Evolutionary conservation across 1,140 invertebrate genomes (phyloP).

Genomic region (Achroia grisella): DNA sequence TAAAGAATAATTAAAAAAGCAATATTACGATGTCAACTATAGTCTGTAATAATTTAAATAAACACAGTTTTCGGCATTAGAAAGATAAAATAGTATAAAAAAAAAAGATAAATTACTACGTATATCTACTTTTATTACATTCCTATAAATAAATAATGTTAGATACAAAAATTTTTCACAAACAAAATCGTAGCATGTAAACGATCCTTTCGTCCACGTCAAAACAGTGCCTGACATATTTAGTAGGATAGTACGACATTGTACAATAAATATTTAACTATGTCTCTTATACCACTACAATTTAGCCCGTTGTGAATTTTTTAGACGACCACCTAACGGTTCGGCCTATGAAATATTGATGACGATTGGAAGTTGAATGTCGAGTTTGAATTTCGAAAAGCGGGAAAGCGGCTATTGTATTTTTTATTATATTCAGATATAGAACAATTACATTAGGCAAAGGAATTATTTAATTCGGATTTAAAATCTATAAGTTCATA

Average conservation of each 20-base stretch:
- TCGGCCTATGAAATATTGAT: constrained; percentile 16
- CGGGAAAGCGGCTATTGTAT: neutral
- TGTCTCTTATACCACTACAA: constrained; percentile 10
- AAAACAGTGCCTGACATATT: constrained; percentile 10
- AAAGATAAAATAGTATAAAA: too few species aligned
- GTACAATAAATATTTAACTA: constrained; percentile 2
- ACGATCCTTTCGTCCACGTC: constrained; percentile 8
- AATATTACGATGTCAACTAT: too few species aligned
- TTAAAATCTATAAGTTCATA: neutral
- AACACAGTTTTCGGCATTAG: too few species aligned
- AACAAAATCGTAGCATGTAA: constrained; percentile 3
- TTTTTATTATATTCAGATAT: too few species aligned
- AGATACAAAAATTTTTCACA: too few species aligned
- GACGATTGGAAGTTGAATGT: constrained; percentile 2
- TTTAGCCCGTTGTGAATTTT: constrained; percentile 23
- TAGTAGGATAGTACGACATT: neutral
- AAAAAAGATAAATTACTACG: too few species aligned
- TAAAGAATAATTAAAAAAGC: too few species aligned
- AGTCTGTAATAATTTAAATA: too few species aligned
- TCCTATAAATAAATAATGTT: too few species aligned
- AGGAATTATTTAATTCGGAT: neutral
- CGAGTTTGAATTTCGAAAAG: constrained; percentile 13
- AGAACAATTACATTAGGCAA: too few species aligned
- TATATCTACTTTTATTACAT: too few species aligned
- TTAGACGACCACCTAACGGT: constrained; percentile 10